Base-by-base conservation (phyloP, 2,888 invertebrate genomes). In the Candidula unifasciata region DNA sequence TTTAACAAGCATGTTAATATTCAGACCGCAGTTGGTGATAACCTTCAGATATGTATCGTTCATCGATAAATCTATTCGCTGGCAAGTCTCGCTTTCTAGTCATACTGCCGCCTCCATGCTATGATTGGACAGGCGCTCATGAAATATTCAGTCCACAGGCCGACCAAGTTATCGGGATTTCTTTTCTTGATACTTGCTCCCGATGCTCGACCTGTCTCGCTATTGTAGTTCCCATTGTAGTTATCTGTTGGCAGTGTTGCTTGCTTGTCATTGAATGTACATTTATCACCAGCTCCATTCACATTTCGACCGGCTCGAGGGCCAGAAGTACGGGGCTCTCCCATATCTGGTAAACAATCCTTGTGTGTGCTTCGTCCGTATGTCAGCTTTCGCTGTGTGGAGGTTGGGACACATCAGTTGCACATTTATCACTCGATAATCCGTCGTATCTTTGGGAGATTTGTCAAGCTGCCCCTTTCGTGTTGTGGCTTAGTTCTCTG, bases 281-380 rank as follows among this genome's bases (percentile, higher is more conserved):
- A 89, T 89, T 89, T 88, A 88, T 89, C 88, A 88, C 80, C 60
- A n/a, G 18, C 80, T 71, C 33, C 35, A 71, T 80, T 80, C 80
- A 80, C 24, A 24, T 24, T 8, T 35, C 27, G 71, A 57, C 80
- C 33, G 80, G 37, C 64, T 35, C 1, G n/a, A 44, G 52, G 79
- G 52, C 79, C 13, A 13, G 18, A 0, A 44, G 68, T 79, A 79
- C 68, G 66, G 37, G 27, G 44, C 66, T 79, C 66, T 79, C 66
- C 77, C 8, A 44, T 37, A 18, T 3, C 66, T 18, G 71, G 80
- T 35, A 80, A 80, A 80, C 80, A 79, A 37, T 60, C 64, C 21
- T 18, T 52, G 37, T 30, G 64, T 44, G 37, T n/a, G 16, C n/a
- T 37, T 44, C 44, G 44, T 44, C 68, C 79, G 27, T 68, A 37